Conservation (phyloP, 1,140 invertebrate genomes). For the Solenopsis fugax region DNA sequence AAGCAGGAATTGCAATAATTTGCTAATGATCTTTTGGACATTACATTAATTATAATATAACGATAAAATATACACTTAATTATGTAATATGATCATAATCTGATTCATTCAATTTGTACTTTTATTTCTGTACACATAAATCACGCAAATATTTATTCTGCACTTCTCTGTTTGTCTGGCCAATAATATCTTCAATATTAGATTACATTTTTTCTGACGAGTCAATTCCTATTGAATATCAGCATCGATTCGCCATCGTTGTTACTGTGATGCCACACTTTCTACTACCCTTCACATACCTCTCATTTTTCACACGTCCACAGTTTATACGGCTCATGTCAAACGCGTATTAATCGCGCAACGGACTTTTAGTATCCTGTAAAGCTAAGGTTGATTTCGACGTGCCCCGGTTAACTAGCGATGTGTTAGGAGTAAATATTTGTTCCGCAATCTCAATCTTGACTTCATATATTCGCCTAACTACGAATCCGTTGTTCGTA, state of each 20-base stretch:
- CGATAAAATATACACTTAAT: constrained; percentile 25
- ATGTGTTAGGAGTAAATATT: constrained; percentile 80
- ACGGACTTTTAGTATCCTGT: not conserved
- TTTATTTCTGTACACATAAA: not conserved
- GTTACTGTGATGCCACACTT: not conserved
- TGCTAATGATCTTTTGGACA: not conserved
- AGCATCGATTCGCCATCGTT: not conserved
- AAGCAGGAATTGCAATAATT: not conserved
- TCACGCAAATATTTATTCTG: not conserved
- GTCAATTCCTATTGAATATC: constrained; percentile 23
- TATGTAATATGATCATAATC: not conserved
- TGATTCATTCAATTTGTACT: not conserved
- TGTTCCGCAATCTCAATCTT: constrained; percentile 78
- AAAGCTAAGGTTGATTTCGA: constrained; percentile 16
- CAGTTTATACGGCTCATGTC: not conserved
- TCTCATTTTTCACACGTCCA: not conserved
- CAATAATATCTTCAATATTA: constrained; percentile 73
- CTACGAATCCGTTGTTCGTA: constrained; percentile 16
- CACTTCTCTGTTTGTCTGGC: constrained; percentile 61
- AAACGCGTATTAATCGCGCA: constrained; percentile 44
- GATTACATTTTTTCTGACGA: constrained; percentile 69
- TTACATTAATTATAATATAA: not conserved
- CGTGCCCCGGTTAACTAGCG: constrained; percentile 18
- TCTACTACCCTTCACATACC: not conserved
- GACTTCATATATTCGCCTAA: constrained; percentile 64